These are phyloP conservation scores for Mesaphorura yosii DNA, from an alignment of 1,140 invertebrate genomes.

Conservation along the genomic window DNA sequence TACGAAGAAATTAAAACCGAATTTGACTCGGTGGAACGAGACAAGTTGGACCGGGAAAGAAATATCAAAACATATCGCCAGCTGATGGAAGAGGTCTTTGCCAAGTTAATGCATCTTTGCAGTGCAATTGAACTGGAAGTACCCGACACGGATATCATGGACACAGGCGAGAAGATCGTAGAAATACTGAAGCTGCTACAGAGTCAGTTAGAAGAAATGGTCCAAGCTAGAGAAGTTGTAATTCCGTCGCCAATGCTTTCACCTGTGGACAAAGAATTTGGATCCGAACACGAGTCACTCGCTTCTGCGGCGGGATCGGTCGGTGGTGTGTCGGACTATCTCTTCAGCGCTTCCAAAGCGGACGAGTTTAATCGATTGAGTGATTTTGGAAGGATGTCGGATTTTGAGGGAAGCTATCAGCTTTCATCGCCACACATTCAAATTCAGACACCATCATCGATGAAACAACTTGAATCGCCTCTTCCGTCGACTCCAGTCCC, in stretches of 20 bases:
- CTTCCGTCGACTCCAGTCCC: no score
- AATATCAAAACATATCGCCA: slow-evolving; percentile 8
- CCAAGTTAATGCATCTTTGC: slow-evolving; percentile 25
- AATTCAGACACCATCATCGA: no score
- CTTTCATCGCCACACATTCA: no score
- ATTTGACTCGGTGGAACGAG: slow-evolving; percentile 3
- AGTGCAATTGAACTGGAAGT: slow-evolving; percentile 11
- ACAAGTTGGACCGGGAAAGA: slow-evolving; percentile 17
- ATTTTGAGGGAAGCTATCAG: no score
- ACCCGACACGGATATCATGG: no score
- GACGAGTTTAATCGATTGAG: no score
- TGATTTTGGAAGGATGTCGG: no score
- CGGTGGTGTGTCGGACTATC: no score
- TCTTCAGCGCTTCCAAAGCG: no score
- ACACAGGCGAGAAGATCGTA: no score
- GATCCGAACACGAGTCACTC: slow-evolving; percentile 7
- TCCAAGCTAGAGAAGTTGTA: slow-evolving; percentile 11
- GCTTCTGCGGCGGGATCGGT: no score
- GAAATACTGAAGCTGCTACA: slow-evolving; percentile 11
- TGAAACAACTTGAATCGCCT: no score
- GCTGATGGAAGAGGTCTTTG: slow-evolving; percentile 22
- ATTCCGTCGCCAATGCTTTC: neutral
- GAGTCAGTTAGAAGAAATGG: slow-evolving; percentile 14
- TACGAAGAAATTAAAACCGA: slow-evolving; percentile 13
- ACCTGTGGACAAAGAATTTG: slow-evolving; percentile 1